phyloP scores from a whole-genome alignment of 1,140 invertebrate species.

The Drosophila mayri region DNA sequence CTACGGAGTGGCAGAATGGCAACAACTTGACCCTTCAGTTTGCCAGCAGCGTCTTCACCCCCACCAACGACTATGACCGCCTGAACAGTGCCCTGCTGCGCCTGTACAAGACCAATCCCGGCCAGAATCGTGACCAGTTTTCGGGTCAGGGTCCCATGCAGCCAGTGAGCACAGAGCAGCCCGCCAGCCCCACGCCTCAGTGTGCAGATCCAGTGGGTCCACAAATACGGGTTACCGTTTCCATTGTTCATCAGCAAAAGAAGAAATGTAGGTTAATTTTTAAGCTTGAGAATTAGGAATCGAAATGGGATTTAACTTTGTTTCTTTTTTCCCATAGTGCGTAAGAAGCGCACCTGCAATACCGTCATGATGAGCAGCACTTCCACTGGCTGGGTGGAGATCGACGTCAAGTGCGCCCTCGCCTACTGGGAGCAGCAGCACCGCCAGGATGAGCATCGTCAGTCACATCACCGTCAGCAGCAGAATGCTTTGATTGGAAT shows the following conservation, averaged over 20 bases:
- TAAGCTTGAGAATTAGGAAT: no score
- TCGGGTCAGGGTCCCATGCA: background rate
- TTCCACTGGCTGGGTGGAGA: conserved; percentile 79
- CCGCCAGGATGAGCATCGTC: conserved; percentile 36
- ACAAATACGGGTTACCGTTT: conserved; percentile 79
- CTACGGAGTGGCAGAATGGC: conserved; percentile 60
- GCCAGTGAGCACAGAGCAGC: conserved; percentile 16
- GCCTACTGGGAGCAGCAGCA: conserved; percentile 76
- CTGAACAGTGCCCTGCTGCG: conserved; percentile 72
- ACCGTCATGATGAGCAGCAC: conserved; percentile 76
- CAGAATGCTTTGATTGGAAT: conserved; percentile 58
- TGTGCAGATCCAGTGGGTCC: conserved; percentile 63
- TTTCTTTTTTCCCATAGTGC: conserved; percentile 47
- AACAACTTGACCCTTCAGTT: conserved; percentile 75
- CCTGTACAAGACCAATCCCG: conserved; percentile 77
- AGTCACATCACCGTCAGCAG: conserved; percentile 12
- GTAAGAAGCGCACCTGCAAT: conserved; percentile 83
- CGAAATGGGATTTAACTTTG: background rate
- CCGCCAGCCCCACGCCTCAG: background rate
- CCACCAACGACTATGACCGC: conserved; percentile 32
- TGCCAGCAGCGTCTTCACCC: conserved; percentile 65
- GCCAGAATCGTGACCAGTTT: conserved; percentile 25
- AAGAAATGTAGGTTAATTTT: conserved; percentile 71
- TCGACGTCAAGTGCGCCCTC: conserved; percentile 80
- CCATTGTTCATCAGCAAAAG: conserved; percentile 75